Evolutionary conservation across 2,888 invertebrate genomes (phyloP), one percentile per base, ranked within the genome.

Genomic region (Macrosoma leucophasiata): DNA sequence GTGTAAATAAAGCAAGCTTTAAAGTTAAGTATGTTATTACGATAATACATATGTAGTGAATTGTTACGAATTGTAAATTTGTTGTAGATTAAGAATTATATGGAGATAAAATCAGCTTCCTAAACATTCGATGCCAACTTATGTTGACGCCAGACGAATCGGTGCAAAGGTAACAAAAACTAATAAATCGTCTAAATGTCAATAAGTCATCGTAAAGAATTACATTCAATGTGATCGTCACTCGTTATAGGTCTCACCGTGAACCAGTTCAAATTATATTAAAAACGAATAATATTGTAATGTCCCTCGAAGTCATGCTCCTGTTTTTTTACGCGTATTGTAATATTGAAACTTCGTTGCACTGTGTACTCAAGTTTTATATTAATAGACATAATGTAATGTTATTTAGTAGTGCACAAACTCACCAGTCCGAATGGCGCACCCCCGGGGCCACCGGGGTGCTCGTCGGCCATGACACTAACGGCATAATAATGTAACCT

Each of bases 11-110:
- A 54, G 61, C 67, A 74, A 81, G 79, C 77, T 79, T 81, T 79
- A 79, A 79, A 52, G 48, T 62, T 75, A 76, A 77, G 70, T 71
- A 64, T 59, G 70, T 69, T 73, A 62, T 63, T 60, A 63, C 58
- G 50, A 58, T 58, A 61, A 64, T n/a, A n/a, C n/a, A n/a, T n/a
- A n/a, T 58, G 59, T 73, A 75, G 66, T 53, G 48, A 67, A 64
- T 71, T 78, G 78, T 81, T 81, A 69, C 61, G 43, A 55, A 63
- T 48, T 74, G 72, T 75, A 74, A 67, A 70, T 71, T 79, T 73
- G 75, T 78, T 77, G 58, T 76, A 70, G 66, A 55, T 43, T 70
- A 69, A 66, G 63, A 37, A 48, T 47, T 49, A 49, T 41, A 49
- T 59, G 58, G 59, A 67, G 59, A 72, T 66, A n/a, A n/a, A n/a